Conservation (phyloP, 2,797 vertebrate genomes). For the Mus spretus region DNA sequence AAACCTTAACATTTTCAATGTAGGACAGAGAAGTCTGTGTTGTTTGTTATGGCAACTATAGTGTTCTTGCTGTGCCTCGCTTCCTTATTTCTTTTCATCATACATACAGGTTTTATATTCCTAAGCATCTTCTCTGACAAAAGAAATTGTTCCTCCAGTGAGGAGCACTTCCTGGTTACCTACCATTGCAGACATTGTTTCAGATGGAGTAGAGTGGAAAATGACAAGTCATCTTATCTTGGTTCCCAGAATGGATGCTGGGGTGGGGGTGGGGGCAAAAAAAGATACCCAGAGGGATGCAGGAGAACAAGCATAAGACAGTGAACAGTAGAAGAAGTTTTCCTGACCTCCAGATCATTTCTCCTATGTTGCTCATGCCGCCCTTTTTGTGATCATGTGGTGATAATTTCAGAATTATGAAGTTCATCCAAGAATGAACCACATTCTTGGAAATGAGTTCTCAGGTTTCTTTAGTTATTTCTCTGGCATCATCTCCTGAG, state of each 20-base stretch:
- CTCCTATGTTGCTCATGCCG: neutral
- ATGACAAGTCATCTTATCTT: neutral
- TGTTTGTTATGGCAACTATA: conserved; percentile 45
- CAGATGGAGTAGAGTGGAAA: neutral
- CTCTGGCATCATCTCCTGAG: neutral
- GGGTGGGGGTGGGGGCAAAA: neutral
- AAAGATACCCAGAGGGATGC: neutral
- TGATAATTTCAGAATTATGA: neutral
- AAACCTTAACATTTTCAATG: conserved; percentile 28
- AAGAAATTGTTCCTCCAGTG: conserved; percentile 17
- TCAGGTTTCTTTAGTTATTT: neutral
- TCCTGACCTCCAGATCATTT: conserved; percentile 53
- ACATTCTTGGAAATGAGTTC: conserved; percentile 16
- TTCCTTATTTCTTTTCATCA: neutral
- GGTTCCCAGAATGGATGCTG: conserved; percentile 20
- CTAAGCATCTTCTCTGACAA: neutral
- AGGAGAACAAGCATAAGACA: neutral
- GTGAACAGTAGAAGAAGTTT: neutral
- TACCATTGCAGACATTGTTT: neutral
- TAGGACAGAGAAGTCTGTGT: neutral
- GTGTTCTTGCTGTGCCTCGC: neutral
- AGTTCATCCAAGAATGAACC: neutral
- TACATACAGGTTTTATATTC: conserved; percentile 24
- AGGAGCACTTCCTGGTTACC: neutral
- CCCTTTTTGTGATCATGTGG: neutral